phyloP scores from a whole-genome alignment of 2,113 vertebrate genomes.

The Cyprinodon brontotheroides region DNA sequence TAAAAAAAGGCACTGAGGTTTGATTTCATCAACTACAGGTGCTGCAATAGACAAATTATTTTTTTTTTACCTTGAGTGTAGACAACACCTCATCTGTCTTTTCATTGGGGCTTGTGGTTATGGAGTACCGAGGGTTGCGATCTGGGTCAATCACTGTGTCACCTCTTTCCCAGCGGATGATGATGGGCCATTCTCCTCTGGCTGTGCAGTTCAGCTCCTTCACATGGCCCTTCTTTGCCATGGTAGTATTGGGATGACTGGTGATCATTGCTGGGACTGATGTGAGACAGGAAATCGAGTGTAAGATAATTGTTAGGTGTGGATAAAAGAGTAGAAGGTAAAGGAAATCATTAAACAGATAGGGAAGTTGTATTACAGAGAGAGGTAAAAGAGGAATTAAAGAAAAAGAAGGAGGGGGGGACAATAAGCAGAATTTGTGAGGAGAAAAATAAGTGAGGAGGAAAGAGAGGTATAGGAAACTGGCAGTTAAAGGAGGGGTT shows the following conservation, averaged over 20 bases:
- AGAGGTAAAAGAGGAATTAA: background rate
- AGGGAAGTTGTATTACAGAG: slow-evolving; percentile 22
- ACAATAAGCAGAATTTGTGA: slow-evolving; percentile 47
- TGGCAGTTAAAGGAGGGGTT: slow-evolving; percentile 46
- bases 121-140: slow-evolving; percentile 92
- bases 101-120: slow-evolving; percentile 93
- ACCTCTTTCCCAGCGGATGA: slow-evolving; percentile 98
- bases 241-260: slow-evolving; percentile 97
- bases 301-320: slow-evolving; percentile 31
- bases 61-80: slow-evolving; percentile 90
- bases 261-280: slow-evolving; percentile 98
- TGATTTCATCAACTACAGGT: slow-evolving; percentile 28
- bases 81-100: slow-evolving; percentile 95
- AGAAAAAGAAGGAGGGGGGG: slow-evolving; percentile 27
- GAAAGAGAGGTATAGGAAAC: slow-evolving; percentile 27
- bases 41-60: slow-evolving; percentile 1
- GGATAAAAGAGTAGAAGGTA: slow-evolving; percentile 17
- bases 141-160: slow-evolving; percentile 97
- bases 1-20: slow-evolving; percentile 17
- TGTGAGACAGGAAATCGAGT: slow-evolving; percentile 35
- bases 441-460: slow-evolving; percentile 33
- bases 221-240: slow-evolving; percentile 95
- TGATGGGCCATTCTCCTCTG: slow-evolving; percentile 95
- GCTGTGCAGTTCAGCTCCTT: slow-evolving; percentile 98
- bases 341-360: slow-evolving; percentile 34